These are phyloP conservation scores for Ochropleura plecta DNA, from an alignment of 2,888 invertebrate species.

Conservation along the genomic window DNA sequence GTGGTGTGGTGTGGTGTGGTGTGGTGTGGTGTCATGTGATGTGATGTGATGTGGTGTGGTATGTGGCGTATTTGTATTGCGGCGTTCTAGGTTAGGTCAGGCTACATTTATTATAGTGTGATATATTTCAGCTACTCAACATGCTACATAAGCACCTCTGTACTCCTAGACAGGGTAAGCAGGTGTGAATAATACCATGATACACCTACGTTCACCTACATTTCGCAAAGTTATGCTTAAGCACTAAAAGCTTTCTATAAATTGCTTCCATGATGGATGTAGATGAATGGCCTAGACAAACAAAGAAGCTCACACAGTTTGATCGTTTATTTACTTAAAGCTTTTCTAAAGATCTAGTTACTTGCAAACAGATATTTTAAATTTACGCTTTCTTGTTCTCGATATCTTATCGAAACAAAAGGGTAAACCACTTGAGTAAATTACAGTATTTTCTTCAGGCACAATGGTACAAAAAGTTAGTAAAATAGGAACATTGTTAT, in stretches of 20 bases:
- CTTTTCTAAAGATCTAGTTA: not conserved
- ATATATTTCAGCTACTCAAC: too few species aligned
- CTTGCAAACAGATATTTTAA: not conserved
- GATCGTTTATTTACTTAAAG: not conserved
- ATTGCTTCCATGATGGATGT: not conserved
- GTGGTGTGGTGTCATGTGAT: too few species aligned
- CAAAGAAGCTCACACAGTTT: not conserved
- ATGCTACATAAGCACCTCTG: too few species aligned
- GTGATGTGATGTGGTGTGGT: too few species aligned
- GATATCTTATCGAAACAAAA: conserved; percentile 24
- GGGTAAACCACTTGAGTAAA: conserved; percentile 19
- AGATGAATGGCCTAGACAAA: not conserved
- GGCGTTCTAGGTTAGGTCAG: too few species aligned
- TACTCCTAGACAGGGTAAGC: not conserved
- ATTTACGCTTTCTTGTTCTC: not conserved
- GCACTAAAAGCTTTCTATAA: not conserved
- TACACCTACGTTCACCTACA: too few species aligned
- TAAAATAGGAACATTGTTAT: conserved; percentile 49
- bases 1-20: too few species aligned
- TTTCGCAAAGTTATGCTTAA: not conserved
- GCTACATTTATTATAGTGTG: too few species aligned
- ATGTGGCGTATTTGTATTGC: too few species aligned
- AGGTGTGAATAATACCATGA: not conserved
- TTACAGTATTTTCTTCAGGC: conserved; percentile 16
- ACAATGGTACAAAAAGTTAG: conserved; percentile 36